Percentiles rank a stretch among this genome's conserved stretches.
Evolutionary conservation across 2,888 invertebrate genomes (phyloP).

Genomic region (Callinectes sapidus): DNA sequence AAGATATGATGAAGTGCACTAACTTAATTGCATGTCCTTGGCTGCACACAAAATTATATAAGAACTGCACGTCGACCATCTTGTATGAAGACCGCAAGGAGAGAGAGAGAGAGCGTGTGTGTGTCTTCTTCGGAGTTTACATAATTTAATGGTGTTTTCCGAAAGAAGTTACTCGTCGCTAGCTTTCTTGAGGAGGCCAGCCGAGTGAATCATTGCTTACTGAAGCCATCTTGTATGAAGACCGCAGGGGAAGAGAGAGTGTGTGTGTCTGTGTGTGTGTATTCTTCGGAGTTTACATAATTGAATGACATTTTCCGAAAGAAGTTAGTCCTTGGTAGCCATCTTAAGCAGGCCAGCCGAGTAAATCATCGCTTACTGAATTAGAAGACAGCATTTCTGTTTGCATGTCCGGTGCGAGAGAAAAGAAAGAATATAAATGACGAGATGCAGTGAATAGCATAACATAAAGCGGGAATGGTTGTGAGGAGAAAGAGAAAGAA

Average conservation of each 20-base stretch:
- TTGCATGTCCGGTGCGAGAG: neutral
- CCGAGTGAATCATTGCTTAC: too few relatives aligned
- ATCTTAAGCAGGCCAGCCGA: too few relatives aligned
- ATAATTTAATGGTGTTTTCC: neutral
- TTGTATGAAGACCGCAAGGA: slow-evolving; percentile 28
- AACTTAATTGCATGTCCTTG: neutral
- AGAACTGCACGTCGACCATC: neutral
- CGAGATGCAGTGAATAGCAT: neutral
- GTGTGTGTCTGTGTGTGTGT: too few relatives aligned
- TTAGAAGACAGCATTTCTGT: too few relatives aligned
- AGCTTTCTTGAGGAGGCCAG: neutral
- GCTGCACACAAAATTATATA: neutral
- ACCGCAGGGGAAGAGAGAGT: too few relatives aligned
- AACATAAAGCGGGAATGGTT: neutral
- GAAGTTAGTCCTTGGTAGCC: too few relatives aligned
- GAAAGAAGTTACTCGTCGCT: neutral
- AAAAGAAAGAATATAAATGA: neutral
- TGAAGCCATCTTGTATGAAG: too few relatives aligned
- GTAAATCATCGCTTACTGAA: neutral
- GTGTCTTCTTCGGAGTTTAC: neutral
- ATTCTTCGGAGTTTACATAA: too few relatives aligned
- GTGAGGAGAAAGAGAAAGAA: neutral
- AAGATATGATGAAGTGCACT: neutral
- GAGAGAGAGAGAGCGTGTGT: slow-evolving; percentile 19
- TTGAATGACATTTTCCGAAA: too few relatives aligned